Base-by-base conservation (phyloP, 2,113 vertebrate species). In the Sula dactylatra region DNA sequence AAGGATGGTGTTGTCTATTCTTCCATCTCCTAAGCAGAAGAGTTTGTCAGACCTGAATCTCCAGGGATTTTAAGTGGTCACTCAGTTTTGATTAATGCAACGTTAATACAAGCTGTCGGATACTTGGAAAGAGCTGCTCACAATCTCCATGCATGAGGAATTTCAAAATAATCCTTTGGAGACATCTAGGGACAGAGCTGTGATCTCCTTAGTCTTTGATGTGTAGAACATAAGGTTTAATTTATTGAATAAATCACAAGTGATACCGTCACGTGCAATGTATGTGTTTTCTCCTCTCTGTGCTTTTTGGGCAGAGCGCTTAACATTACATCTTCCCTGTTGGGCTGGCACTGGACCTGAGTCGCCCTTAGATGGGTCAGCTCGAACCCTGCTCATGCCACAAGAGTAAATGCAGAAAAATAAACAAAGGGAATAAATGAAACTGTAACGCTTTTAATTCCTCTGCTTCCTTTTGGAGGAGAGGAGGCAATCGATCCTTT, bases 341-440 rank as follows among this genome's bases (percentile, higher is more conserved):
- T 72, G 81, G 72, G 32, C 25, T 56, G 18, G 20, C 3, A 6
- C 38, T 45, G 74, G 50, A 21, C 40, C 18, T 12, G 4, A 36
- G 11, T 11, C 24, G n/a, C 9, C 59, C 19, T 59, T 31, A 18
- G 59, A 12, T 24, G 21, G 25, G 2, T 82, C n/a, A 24, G 1
- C 36, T 45, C 0, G 0, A 71, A 6, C n/a, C 56, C 24, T 56
- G 42, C 19, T 61, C 1, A 0, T 13, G 16, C 24, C 22, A 7
- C 0, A 3, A 16, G 31, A 19, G 21, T 26, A n/a, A 73, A 64
- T 31, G 11, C 44, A 61, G 56, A 38, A 24, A 54, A 42, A 14
- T 12, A 55, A 73, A 44, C 26, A 34, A 69, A 64, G 4, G 52
- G 7, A 73, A 36, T 49, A 49, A 85, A 11, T 32, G 18, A 62